These are phyloP conservation scores for Acanthopleura granulata DNA, from an alignment of 2,888 invertebrate species.

Conservation along the genomic window DNA sequence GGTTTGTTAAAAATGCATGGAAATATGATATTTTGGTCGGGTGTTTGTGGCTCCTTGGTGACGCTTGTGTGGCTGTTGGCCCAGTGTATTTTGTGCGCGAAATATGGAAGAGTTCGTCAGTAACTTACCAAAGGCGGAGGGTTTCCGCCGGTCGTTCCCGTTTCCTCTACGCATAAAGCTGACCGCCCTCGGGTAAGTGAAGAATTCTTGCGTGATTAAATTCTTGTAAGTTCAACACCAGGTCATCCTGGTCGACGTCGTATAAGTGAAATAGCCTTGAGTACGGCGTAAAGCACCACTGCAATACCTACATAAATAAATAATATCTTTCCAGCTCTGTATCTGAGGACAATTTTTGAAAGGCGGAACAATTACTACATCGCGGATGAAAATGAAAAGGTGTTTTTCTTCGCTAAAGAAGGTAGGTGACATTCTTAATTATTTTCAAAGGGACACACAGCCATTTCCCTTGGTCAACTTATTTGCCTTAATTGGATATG, in stretches of 20 bases:
- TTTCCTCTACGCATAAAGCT: background rate
- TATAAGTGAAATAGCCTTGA: too few species aligned
- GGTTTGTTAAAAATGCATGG: too few species aligned
- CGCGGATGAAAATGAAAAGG: background rate
- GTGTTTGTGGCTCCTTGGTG: too few species aligned
- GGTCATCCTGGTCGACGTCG: too few species aligned
- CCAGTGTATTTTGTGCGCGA: too few species aligned
- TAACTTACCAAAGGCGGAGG: background rate
- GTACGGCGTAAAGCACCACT: background rate
- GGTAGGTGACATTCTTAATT: background rate
- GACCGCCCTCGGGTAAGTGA: background rate
- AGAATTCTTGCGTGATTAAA: background rate
- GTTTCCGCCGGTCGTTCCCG: background rate
- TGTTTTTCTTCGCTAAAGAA: conserved; percentile 5
- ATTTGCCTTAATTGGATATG: too few species aligned
- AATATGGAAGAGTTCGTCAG: too few species aligned
- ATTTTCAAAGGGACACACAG: too few species aligned
- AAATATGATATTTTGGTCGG: too few species aligned
- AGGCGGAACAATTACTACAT: conserved; percentile 3
- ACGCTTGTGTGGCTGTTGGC: too few species aligned
- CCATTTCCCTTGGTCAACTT: too few species aligned
- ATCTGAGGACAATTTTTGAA: background rate
- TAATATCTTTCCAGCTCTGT: background rate
- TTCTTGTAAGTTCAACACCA: too few species aligned
- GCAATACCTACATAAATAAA: background rate